Evolutionary conservation across 2,797 vertebrate species (phyloP).

Genomic region (Babyrousa celebensis): DNA sequence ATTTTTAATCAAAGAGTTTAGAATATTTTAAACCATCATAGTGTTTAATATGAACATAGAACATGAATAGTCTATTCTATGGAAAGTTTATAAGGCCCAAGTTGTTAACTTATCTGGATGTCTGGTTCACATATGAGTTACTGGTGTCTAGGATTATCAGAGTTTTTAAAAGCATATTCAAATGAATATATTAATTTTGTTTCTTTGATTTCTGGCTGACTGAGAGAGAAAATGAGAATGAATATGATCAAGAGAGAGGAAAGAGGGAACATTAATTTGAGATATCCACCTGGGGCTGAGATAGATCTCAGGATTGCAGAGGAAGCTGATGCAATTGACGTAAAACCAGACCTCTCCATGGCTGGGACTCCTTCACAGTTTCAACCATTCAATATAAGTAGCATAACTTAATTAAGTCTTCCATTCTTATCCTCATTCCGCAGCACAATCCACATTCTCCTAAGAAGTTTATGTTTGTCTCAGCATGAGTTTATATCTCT

Average conservation of each 20-base stretch:
- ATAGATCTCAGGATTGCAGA: neutral
- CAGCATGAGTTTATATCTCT: neutral
- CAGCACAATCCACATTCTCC: neutral
- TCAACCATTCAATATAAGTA: neutral
- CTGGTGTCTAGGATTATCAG: neutral
- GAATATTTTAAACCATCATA: constrained; percentile 5
- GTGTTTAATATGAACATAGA: neutral
- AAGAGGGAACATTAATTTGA: neutral
- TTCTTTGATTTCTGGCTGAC: neutral
- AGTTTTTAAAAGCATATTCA: constrained; percentile 19
- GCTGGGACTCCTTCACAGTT: neutral
- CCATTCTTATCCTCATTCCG: neutral
- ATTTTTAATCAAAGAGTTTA: constrained; percentile 14
- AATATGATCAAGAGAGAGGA: neutral
- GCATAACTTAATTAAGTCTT: neutral
- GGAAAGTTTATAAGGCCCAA: neutral
- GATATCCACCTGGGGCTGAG: neutral
- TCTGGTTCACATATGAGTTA: neutral
- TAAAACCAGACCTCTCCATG: neutral
- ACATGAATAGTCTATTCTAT: neutral
- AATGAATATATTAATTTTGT: neutral
- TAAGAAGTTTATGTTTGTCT: neutral
- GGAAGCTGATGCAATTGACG: neutral
- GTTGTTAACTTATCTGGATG: neutral
- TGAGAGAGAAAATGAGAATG: neutral